phyloP scores from a whole-genome alignment of 2,113 vertebrate genomes.

The Podocnemis expansa region DNA sequence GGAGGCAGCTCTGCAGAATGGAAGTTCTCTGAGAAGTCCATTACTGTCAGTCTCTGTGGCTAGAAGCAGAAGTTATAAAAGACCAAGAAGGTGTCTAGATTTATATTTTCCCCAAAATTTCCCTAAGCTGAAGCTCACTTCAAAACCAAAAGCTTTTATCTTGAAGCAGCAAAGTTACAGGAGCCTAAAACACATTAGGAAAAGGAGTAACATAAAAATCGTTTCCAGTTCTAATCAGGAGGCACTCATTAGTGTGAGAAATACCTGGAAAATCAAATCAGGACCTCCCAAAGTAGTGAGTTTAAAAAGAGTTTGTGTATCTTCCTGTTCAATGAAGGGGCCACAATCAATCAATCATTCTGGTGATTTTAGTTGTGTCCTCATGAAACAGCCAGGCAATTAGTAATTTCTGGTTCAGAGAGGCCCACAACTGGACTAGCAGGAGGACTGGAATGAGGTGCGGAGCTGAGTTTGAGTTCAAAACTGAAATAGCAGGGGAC shows the following conservation, averaged over 20 bases:
- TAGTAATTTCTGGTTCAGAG: background rate
- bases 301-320: background rate
- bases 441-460: background rate
- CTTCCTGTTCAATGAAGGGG: background rate
- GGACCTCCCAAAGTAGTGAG: background rate
- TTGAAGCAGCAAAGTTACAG: background rate
- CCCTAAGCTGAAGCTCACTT: background rate
- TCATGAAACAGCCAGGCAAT: background rate
- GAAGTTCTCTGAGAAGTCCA: background rate
- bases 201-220: background rate
- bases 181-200: background rate
- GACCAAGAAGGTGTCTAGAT: background rate
- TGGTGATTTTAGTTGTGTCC: background rate
- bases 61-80: background rate
- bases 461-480: background rate
- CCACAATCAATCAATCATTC: background rate
- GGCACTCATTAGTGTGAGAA: rapidly evolving
- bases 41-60: background rate
- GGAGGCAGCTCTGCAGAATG: background rate
- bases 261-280: background rate
- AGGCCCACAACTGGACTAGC: background rate
- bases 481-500: background rate
- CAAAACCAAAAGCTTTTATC: background rate
- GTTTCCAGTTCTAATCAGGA: rapidly evolving
- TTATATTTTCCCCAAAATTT: background rate